phyloP scores from a whole-genome alignment of 2,888 invertebrate genomes.

The Achlya flavicornis region DNA sequence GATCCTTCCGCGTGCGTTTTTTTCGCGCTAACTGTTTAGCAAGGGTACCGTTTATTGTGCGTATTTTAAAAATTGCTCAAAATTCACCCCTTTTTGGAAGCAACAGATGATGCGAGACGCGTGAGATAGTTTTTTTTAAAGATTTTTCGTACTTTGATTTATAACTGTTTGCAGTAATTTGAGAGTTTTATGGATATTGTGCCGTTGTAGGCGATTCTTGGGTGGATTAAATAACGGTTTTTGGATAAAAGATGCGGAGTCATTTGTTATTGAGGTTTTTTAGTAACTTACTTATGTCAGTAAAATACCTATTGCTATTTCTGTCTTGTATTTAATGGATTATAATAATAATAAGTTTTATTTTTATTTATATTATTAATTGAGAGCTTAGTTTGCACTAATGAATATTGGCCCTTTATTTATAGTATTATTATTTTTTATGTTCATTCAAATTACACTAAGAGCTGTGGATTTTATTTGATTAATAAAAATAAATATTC shows the following conservation, averaged over 20 bases:
- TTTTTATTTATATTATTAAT: too few relatives aligned
- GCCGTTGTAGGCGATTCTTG: constrained; percentile 61
- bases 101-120: constrained; percentile 70
- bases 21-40: constrained; percentile 66
- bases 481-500: too few relatives aligned
- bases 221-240: constrained; percentile 72
- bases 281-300: constrained; percentile 8
- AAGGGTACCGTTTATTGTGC: constrained; percentile 71
- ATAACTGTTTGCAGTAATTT: constrained; percentile 83
- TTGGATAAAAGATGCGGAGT: constrained; percentile 41
- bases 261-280: constrained; percentile 34
- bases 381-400: too few relatives aligned
- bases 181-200: constrained; percentile 76
- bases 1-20: constrained; percentile 72
- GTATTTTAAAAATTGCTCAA: constrained; percentile 53
- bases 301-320: constrained; percentile 16
- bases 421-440: too few relatives aligned
- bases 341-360: too few relatives aligned
- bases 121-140: constrained; percentile 76
- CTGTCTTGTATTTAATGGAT: constrained; percentile 11
- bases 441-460: too few relatives aligned
- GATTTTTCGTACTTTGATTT: constrained; percentile 69
- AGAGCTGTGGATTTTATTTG: too few relatives aligned
- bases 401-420: too few relatives aligned
- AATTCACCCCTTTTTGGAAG: constrained; percentile 79